Conservation (phyloP, 2,113 vertebrate species). For the Corythaeola cristata region DNA sequence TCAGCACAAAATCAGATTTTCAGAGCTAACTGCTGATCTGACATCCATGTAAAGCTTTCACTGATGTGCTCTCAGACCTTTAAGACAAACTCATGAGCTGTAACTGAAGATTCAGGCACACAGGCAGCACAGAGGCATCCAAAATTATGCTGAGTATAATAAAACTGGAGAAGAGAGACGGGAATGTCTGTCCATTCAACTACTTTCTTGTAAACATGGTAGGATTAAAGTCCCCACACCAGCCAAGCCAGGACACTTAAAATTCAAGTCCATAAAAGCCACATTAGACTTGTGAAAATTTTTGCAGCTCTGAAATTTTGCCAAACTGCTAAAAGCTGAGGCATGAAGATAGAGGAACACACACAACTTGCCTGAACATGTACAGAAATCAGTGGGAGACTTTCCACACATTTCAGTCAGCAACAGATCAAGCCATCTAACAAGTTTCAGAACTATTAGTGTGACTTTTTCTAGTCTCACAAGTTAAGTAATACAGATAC, state of each 20-base stretch:
- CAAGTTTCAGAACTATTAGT: slow-evolving; percentile 3
- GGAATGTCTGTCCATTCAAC: neutral
- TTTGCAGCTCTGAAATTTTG: neutral
- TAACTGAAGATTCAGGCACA: neutral
- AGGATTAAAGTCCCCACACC: neutral
- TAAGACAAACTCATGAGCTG: neutral
- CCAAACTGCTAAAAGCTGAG: neutral
- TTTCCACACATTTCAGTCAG: neutral
- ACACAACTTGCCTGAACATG: neutral
- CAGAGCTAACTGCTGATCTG: neutral
- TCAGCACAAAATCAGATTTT: neutral
- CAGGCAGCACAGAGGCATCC: neutral
- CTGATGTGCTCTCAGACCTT: neutral
- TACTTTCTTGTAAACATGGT: neutral
- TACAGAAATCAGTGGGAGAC: neutral
- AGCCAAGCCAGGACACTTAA: neutral
- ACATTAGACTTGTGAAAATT: neutral
- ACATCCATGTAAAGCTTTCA: neutral
- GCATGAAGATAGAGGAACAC: neutral
- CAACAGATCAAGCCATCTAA: neutral
- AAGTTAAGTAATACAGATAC: neutral
- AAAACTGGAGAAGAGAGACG: neutral
- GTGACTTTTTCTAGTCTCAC: neutral
- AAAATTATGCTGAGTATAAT: neutral
- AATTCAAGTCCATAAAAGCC: neutral